Conservation (phyloP, 2,113 vertebrate species). For the Romanogobio albipinnatus region DNA sequence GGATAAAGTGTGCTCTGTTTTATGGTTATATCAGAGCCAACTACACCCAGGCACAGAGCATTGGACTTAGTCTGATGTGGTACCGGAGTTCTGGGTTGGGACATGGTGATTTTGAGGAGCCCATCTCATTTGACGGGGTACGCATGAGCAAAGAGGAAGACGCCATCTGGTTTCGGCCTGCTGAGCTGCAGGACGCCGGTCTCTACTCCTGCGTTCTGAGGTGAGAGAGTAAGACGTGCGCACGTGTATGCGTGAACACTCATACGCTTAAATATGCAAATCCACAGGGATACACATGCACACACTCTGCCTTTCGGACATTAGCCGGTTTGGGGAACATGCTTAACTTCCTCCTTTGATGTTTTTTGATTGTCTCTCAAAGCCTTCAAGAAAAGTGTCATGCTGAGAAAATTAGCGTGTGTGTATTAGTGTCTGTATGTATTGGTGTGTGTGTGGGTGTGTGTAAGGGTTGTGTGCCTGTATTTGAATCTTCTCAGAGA, state of each 20-base stretch:
- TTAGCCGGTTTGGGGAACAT: conserved; percentile 26
- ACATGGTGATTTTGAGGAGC: conserved; percentile 96
- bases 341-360: conserved; percentile 40
- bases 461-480: conserved; percentile 4
- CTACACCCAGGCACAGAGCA: conserved; percentile 95
- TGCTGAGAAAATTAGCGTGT: background rate
- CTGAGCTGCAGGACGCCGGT: conserved; percentile 91
- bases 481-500: conserved; percentile 42
- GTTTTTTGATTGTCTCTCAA: conserved; percentile 39
- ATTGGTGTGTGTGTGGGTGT: conserved; percentile 10
- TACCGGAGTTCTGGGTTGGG: conserved; percentile 82
- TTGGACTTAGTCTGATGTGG: conserved; percentile 97
- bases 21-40: conserved; percentile 98
- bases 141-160: conserved; percentile 99
- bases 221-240: conserved; percentile 68
- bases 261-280: conserved; percentile 29
- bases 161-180: conserved; percentile 97
- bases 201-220: conserved; percentile 97
- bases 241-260: conserved; percentile 30
- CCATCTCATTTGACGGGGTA: conserved; percentile 94
- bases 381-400: conserved; percentile 6
- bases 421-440: conserved; percentile 13
- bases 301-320: conserved; percentile 39
- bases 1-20: conserved; percentile 97
- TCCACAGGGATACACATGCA: conserved; percentile 37